phyloP scores from a whole-genome alignment of 1,140 invertebrate genomes.

The Ylistrum balloti region DNA sequence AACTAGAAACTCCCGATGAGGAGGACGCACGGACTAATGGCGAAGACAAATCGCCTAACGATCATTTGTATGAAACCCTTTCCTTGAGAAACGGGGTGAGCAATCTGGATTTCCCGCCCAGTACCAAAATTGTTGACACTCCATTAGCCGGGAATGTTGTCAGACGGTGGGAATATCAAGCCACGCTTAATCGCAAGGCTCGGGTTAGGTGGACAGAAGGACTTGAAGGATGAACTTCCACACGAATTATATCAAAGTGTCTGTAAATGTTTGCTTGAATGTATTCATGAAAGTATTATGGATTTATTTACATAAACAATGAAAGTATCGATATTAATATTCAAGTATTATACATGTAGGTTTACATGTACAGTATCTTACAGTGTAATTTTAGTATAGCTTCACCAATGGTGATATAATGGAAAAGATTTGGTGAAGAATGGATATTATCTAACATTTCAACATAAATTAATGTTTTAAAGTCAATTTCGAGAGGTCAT shows the following conservation, averaged over 20 bases:
- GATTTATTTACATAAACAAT: neutral
- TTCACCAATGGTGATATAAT: no score
- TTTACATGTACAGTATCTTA: no score
- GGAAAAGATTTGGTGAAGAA: no score
- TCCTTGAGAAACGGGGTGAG: neutral
- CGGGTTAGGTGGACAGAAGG: neutral
- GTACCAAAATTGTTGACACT: neutral
- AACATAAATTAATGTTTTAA: no score
- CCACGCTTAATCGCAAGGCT: neutral
- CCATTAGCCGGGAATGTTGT: neutral
- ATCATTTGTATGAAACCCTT: slow-evolving; percentile 10
- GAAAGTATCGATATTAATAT: no score
- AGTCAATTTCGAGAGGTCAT: no score
- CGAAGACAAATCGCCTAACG: neutral
- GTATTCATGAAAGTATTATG: neutral
- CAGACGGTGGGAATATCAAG: neutral
- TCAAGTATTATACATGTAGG: no score
- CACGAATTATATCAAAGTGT: neutral
- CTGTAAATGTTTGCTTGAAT: neutral
- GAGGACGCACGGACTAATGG: neutral
- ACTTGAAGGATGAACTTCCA: neutral
- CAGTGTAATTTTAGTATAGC: no score
- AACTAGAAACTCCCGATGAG: neutral
- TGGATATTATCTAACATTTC: no score
- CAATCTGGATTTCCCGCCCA: neutral